phyloP scores from a whole-genome alignment of 1,140 invertebrate species.

The Pinna nobilis region DNA sequence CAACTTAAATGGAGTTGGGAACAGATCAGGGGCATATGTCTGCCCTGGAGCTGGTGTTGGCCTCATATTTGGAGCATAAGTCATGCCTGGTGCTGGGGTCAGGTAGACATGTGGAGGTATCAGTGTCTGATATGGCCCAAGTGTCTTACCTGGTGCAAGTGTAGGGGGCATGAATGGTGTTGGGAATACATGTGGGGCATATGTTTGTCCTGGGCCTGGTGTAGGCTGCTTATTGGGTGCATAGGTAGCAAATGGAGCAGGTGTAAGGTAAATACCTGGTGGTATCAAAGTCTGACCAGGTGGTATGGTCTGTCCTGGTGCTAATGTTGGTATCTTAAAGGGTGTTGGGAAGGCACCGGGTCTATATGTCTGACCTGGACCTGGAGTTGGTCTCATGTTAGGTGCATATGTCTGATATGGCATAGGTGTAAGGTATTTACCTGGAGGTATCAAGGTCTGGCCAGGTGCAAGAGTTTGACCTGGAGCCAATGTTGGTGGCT shows the following conservation, averaged over 20 bases:
- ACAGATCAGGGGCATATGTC: slow-evolving; percentile 47
- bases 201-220: slow-evolving; percentile 42
- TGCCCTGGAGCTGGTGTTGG: slow-evolving; percentile 47
- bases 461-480: slow-evolving; percentile 27
- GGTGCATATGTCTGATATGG: slow-evolving; percentile 26
- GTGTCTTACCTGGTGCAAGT: slow-evolving; percentile 29
- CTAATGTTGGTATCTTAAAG: slow-evolving; percentile 8
- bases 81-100: slow-evolving; percentile 20
- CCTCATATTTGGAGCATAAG: slow-evolving; percentile 8
- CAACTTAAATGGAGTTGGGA: slow-evolving; percentile 22
- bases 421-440: slow-evolving; percentile 10
- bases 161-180: slow-evolving; percentile 34
- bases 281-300: slow-evolving; percentile 28
- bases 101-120: slow-evolving; percentile 15
- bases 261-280: slow-evolving; percentile 42
- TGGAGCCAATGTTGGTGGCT: slow-evolving; percentile 37
- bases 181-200: slow-evolving; percentile 42
- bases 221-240: slow-evolving; percentile 47
- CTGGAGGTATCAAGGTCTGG: slow-evolving; percentile 18
- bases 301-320: slow-evolving; percentile 25
- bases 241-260: slow-evolving; percentile 44
- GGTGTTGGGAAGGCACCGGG: slow-evolving; percentile 17
- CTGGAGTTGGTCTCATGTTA: slow-evolving; percentile 17
- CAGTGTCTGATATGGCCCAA: slow-evolving; percentile 30
- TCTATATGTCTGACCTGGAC: slow-evolving; percentile 26